Base-by-base conservation (phyloP, 2,888 invertebrate genomes). In the Barypeithes pellucidus region DNA sequence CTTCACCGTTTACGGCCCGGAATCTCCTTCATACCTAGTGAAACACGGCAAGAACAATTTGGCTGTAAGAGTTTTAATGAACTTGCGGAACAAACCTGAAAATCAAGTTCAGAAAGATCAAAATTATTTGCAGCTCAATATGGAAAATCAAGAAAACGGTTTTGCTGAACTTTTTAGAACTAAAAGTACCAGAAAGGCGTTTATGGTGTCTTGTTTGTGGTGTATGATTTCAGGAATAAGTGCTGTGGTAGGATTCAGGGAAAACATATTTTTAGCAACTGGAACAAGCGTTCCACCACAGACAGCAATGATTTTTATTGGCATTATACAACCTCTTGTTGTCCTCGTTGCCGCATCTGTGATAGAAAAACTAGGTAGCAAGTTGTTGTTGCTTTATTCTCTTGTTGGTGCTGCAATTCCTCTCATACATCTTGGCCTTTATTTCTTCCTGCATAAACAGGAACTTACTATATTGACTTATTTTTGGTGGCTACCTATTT, bases 221-320 rank as follows among this genome's bases (percentile, higher is more conserved):
- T 24, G 89, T 94, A 76, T 94, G 84, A 89, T 93, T 82, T 91
- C 92, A 68, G 94, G 94, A 73, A 89, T 94, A 78, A 93, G 94
- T 85, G 93, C 93, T 0, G 92, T 94, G 74, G 91, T 94, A 78
- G 93, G 94, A 85, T 94, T 93, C 82, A 91, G 93, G 3, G 89
- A 90, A 73, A 87, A 88, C 61, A 94, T 95, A 79, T 93, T 94
- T 84, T 79, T 87, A 45, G 91, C 91, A 2, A 91, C 94, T 11
- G 93, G 93, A 29, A 91, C 91, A 72, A 60, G 50, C 39, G 86
- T 94, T 72, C 81, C 88, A 75, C 88, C 93, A 0, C 88, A 88
- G 12, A 80, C 91, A 9, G 91, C 93, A 12, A 90, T 94, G 14
- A 93, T 95, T 74, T 89, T 94, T 39, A 91, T 96, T 1, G 94